Evolutionary conservation across 1,140 invertebrate genomes (phyloP).

Genomic region (Ceratosolen fusciceps): DNA sequence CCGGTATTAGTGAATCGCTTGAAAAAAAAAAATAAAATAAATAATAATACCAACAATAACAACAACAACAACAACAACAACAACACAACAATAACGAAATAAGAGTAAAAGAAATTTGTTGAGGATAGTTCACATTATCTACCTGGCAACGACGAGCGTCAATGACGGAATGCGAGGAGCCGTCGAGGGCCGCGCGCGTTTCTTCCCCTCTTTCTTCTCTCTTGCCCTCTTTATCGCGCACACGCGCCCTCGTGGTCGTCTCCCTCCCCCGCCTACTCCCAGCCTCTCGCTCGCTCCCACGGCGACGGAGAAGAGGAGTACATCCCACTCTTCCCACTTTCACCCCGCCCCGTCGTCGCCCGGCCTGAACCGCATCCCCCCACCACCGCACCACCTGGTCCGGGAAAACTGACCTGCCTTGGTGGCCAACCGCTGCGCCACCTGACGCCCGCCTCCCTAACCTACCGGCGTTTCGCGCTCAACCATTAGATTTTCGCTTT

Average conservation of each 20-base stretch:
- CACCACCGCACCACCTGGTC: not conserved
- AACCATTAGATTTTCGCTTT: not conserved
- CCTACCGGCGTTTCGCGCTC: not conserved
- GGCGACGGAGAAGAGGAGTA: too few species aligned
- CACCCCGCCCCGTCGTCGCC: not conserved
- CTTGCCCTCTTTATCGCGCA: not conserved
- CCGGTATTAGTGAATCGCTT: not conserved
- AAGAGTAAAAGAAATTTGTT: not conserved
- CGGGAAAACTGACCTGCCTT: constrained; percentile 37
- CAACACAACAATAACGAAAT: not conserved
- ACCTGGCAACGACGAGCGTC: constrained; percentile 41
- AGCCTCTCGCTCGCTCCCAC: too few species aligned
- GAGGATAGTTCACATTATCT: constrained; percentile 7
- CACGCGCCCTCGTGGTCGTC: not conserved
- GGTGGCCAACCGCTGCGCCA: not conserved
- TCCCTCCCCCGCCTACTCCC: not conserved
- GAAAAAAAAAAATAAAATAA: not conserved
- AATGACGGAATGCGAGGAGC: constrained; percentile 44
- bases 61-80: not conserved
- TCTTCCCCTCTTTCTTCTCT: not conserved
- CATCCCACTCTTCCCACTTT: not conserved
- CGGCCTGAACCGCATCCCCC: not conserved
- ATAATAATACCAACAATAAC: too few species aligned
- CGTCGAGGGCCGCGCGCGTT: not conserved
- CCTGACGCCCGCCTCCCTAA: not conserved